Evolutionary conservation across 1,140 invertebrate genomes (phyloP).

Genomic region (Thaumetopoea pityocampa): DNA sequence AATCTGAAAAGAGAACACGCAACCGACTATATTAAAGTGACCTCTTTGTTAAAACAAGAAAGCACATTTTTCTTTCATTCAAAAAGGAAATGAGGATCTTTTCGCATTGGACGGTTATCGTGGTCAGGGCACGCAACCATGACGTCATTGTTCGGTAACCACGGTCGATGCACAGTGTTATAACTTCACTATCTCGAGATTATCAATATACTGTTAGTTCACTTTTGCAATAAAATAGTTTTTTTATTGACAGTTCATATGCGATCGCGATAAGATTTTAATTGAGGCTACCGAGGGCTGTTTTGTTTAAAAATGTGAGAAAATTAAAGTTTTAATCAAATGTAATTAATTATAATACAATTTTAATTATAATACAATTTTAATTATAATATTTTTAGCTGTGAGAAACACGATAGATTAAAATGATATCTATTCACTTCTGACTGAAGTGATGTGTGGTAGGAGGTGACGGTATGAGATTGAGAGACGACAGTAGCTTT

Average conservation of each 20-base stretch:
- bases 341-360: no score
- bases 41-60: slow-evolving; percentile 11
- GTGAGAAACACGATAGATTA: no score
- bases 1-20: slow-evolving; percentile 58
- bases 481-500: no score
- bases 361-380: no score
- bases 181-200: slow-evolving; percentile 59
- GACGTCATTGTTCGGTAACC: slow-evolving; percentile 66
- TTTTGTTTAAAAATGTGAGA: no score
- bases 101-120: slow-evolving; percentile 27
- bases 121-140: slow-evolving; percentile 44
- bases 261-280: no score
- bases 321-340: no score
- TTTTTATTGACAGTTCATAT: slow-evolving; percentile 12
- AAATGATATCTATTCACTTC: no score
- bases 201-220: slow-evolving; percentile 32
- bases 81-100: slow-evolving; percentile 22
- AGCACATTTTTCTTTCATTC: slow-evolving; percentile 23
- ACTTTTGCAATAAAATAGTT: slow-evolving; percentile 16
- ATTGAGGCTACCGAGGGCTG: no score
- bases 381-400: no score
- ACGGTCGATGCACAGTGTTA: slow-evolving; percentile 57
- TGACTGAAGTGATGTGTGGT: no score
- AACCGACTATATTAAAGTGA: slow-evolving; percentile 39
- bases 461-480: no score